phyloP scores from a whole-genome alignment of 2,888 invertebrate species.

The Cremastinae sp. region DNA sequence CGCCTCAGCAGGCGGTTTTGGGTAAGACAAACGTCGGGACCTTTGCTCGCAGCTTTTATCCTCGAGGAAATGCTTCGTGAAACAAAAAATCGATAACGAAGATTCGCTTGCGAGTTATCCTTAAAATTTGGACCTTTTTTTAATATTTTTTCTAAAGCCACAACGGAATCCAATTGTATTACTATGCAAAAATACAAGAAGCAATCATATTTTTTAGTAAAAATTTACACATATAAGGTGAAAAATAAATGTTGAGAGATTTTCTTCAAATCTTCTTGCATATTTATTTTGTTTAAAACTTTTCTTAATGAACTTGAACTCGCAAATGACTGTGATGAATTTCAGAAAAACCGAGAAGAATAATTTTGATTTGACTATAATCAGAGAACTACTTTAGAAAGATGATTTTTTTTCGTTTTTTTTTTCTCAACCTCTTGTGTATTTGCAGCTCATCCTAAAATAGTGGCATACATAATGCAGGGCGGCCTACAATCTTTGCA shows the following conservation, averaged over 20 bases:
- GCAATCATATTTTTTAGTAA: too few species aligned
- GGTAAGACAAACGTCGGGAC: constrained; percentile 70
- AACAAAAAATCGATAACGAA: neutral
- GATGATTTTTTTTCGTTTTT: constrained; percentile 2
- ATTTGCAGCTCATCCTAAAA: constrained; percentile 72
- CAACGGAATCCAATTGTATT: too few species aligned
- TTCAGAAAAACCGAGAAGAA: too few species aligned
- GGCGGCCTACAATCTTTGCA: constrained; percentile 77
- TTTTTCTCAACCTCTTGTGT: constrained; percentile 18
- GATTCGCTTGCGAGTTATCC: neutral
- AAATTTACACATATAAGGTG: too few species aligned
- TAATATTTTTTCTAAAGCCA: too few species aligned
- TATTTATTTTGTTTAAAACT: neutral
- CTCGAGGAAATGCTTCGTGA: constrained; percentile 16
- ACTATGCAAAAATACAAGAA: too few species aligned
- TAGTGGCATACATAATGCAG: constrained; percentile 75
- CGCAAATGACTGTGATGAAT: too few species aligned
- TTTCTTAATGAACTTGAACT: too few species aligned
- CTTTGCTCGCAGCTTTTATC: constrained; percentile 55
- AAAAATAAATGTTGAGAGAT: neutral
- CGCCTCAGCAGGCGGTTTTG: constrained; percentile 78
- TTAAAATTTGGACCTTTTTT: neutral
- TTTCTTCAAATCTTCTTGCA: neutral
- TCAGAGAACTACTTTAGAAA: neutral
- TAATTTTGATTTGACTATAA: neutral